These are phyloP conservation scores for Nasonia oneida DNA, from an alignment of 2,888 invertebrate species.

Conservation along the genomic window DNA sequence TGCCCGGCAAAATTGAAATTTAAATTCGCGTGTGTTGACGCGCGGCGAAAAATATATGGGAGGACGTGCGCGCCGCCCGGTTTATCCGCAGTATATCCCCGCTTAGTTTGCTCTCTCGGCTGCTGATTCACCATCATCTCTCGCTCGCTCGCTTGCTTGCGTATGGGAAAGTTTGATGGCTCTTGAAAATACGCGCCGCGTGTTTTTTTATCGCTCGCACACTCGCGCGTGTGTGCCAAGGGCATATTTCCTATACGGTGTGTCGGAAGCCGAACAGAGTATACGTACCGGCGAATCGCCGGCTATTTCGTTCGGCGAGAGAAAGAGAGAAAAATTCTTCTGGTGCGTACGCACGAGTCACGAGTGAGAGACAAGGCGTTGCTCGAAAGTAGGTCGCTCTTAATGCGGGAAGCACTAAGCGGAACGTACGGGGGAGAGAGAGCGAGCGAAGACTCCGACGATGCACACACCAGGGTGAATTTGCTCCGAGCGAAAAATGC, in stretches of 20 bases:
- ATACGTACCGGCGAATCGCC: background rate
- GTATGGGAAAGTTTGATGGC: background rate
- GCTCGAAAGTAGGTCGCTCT: slow-evolving; percentile 58
- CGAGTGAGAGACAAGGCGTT: background rate
- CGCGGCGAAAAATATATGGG: background rate
- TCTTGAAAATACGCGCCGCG: background rate
- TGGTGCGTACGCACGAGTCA: background rate
- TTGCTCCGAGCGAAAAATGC: slow-evolving; percentile 5
- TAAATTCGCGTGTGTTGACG: slow-evolving; percentile 21
- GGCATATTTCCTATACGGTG: background rate
- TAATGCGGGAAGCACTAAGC: slow-evolving; percentile 58
- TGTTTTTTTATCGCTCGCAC: background rate
- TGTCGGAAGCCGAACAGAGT: background rate
- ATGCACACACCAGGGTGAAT: slow-evolving; percentile 50
- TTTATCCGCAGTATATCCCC: background rate
- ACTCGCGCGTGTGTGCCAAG: background rate
- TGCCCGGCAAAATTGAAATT: background rate
- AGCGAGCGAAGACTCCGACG: background rate
- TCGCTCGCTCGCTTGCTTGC: no score
- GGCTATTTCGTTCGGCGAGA: background rate
- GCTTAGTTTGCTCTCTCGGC: background rate
- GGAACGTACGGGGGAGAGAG: slow-evolving; percentile 16
- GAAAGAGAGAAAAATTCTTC: slow-evolving; percentile 10
- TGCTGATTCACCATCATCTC: background rate
- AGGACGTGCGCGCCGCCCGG: background rate